phyloP scores from a whole-genome alignment of 2,888 invertebrate species.

The Litoditis marina region DNA sequence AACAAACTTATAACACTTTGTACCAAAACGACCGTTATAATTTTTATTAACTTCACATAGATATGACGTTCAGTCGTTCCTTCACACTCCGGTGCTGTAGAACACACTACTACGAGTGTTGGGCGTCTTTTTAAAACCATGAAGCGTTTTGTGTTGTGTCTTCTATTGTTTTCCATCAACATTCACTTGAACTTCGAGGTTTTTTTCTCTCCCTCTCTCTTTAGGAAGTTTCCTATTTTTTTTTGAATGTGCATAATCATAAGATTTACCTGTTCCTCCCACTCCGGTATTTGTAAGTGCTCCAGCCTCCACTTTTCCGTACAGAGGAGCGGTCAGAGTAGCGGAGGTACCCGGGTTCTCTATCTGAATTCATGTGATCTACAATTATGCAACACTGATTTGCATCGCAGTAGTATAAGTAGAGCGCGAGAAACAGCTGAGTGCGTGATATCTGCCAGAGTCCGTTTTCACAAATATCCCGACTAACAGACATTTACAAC shows the following conservation, averaged over 20 bases:
- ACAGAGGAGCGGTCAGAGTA: constrained; percentile 24
- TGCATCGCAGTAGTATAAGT: too few species aligned
- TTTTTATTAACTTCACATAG: not conserved
- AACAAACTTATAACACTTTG: not conserved
- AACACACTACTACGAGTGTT: too few species aligned
- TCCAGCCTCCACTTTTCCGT: constrained; percentile 46
- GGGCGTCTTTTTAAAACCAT: too few species aligned
- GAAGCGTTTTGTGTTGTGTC: too few species aligned
- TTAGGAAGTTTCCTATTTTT: not conserved
- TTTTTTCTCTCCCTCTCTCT: not conserved
- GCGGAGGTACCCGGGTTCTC: constrained; percentile 33
- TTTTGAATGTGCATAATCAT: not conserved
- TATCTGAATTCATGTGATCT: constrained; percentile 13
- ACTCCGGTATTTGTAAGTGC: constrained; percentile 37
- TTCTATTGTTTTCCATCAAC: too few species aligned
- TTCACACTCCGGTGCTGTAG: too few species aligned
- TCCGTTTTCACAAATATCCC: too few species aligned
- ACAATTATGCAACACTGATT: too few species aligned
- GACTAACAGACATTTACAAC: too few species aligned
- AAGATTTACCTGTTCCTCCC: constrained; percentile 18
- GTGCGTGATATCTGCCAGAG: too few species aligned
- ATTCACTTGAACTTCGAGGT: too few species aligned
- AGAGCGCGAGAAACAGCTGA: too few species aligned
- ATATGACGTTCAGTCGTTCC: not conserved
- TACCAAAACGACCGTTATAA: not conserved